phyloP scores from a whole-genome alignment of 1,140 invertebrate genomes.

The Drosophila seguyi region DNA sequence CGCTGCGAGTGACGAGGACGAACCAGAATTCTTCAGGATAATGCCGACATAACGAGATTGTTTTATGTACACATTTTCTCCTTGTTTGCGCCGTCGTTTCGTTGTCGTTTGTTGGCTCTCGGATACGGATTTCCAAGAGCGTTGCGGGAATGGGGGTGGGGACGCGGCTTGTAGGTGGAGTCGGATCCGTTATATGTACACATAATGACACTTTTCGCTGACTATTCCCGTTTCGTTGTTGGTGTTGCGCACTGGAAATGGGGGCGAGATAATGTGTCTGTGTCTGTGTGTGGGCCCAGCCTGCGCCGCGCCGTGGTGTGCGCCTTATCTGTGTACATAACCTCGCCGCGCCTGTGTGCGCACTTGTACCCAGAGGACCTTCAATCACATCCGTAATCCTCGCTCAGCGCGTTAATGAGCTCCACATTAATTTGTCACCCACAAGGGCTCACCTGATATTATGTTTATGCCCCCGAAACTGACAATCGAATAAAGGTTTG shows the following conservation, averaged over 20 bases:
- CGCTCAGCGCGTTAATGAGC: constrained; percentile 83
- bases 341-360: constrained; percentile 43
- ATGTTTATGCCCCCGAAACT: constrained; percentile 30
- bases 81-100: constrained; percentile 58
- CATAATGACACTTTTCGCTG: constrained; percentile 76
- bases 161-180: constrained; percentile 22
- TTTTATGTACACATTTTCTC: constrained; percentile 82
- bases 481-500: constrained; percentile 53
- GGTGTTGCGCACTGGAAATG: constrained; percentile 42
- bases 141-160: not conserved
- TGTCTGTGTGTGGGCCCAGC: constrained; percentile 20
- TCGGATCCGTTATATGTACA: constrained; percentile 54
- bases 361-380: constrained; percentile 71
- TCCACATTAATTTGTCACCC: constrained; percentile 79
- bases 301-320: constrained; percentile 25
- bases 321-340: constrained; percentile 50
- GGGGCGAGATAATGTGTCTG: constrained; percentile 60
- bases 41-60: constrained; percentile 85
- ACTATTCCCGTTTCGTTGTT: constrained; percentile 43
- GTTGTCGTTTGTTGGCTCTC: constrained; percentile 37
- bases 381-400: constrained; percentile 82
- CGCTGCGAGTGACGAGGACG: constrained; percentile 81
- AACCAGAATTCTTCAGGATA: constrained; percentile 85
- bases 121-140: constrained; percentile 26
- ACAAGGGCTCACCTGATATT: constrained; percentile 72